These are phyloP conservation scores for Sturmia bella DNA, from an alignment of 2,888 invertebrate genomes.

Conservation along the genomic window DNA sequence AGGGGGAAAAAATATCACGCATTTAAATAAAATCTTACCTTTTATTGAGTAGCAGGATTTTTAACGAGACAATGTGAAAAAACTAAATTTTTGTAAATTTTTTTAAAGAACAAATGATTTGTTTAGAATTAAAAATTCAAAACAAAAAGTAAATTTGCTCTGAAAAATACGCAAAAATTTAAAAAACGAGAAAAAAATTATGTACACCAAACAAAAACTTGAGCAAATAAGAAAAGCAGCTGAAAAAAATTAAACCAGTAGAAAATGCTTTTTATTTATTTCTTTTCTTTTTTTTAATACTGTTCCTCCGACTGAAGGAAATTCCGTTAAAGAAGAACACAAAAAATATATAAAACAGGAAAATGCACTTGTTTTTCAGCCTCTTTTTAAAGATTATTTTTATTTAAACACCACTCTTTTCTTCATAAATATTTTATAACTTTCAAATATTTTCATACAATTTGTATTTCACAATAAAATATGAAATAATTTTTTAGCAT, in stretches of 20 bases:
- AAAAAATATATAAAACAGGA: conserved; percentile 45
- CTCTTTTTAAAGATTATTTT: conserved; percentile 5
- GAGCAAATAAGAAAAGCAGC: conserved; percentile 6
- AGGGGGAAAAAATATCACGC: not conserved
- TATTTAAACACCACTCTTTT: conserved; percentile 12
- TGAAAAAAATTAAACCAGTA: conserved; percentile 44
- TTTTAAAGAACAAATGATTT: conserved; percentile 11
- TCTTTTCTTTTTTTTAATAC: not conserved
- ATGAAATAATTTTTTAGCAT: not conserved
- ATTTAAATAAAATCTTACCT: conserved; percentile 48
- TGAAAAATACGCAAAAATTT: conserved; percentile 56
- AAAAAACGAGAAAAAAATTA: conserved; percentile 53
- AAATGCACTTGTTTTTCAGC: conserved; percentile 36
- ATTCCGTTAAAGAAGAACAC: conserved; percentile 53
- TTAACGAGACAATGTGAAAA: too few relatives aligned
- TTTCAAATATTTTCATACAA: conserved; percentile 12
- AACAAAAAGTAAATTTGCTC: conserved; percentile 62
- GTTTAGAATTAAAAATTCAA: conserved; percentile 71
- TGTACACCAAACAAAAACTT: not conserved
- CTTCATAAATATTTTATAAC: not conserved
- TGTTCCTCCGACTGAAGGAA: conserved; percentile 31
- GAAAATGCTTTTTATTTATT: conserved; percentile 12
- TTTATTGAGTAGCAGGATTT: not conserved
- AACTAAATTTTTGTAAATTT: not conserved
- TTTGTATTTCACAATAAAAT: not conserved